phyloP scores from a whole-genome alignment of 1,140 invertebrate species.

The Drosophila dunni region DNA sequence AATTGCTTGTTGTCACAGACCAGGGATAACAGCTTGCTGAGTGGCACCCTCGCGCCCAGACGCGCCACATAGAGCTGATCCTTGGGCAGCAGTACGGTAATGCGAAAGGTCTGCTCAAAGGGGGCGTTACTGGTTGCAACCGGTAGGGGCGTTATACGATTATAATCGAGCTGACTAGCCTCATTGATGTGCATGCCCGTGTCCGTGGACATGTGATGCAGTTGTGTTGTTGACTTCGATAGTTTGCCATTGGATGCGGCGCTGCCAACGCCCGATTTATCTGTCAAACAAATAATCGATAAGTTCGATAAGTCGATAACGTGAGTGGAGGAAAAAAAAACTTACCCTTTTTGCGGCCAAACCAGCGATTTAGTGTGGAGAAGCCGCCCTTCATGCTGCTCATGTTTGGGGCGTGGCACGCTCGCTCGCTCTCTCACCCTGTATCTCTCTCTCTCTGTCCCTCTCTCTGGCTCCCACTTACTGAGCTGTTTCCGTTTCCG shows the following conservation, averaged over 20 bases:
- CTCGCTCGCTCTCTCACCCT: constrained; percentile 19
- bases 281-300: constrained; percentile 11
- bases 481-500: not conserved
- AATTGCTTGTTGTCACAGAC: constrained; percentile 93
- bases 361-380: constrained; percentile 83
- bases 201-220: constrained; percentile 72
- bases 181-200: constrained; percentile 75
- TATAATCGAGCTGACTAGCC: constrained; percentile 84
- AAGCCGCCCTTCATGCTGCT: constrained; percentile 84
- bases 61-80: constrained; percentile 89
- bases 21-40: constrained; percentile 89
- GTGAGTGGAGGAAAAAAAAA: not conserved
- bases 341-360: constrained; percentile 83
- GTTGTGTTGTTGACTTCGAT: constrained; percentile 82
- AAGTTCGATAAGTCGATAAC: constrained; percentile 8
- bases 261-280: constrained; percentile 57
- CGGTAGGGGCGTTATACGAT: constrained; percentile 82
- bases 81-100: constrained; percentile 91
- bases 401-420: constrained; percentile 71
- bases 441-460: constrained; percentile 5
- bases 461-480: not conserved
- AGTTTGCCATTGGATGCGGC: constrained; percentile 72
- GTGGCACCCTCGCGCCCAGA: constrained; percentile 87
- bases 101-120: constrained; percentile 84
- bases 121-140: constrained; percentile 82